Base-by-base conservation (phyloP, 2,888 invertebrate genomes). In the Pycnomerus fuliginosus region DNA sequence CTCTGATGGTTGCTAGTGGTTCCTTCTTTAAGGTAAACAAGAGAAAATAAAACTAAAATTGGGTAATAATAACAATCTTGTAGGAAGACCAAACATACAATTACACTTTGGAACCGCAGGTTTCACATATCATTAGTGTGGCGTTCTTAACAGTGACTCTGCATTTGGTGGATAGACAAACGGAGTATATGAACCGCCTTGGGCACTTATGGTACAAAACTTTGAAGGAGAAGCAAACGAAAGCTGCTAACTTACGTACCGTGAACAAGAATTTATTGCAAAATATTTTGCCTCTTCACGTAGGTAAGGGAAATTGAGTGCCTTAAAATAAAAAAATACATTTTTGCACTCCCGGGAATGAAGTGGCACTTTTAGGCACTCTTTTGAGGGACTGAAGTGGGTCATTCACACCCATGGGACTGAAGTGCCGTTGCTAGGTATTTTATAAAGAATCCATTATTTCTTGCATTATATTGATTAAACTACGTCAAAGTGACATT, bases 261-360 rank as follows among this genome's bases (percentile, higher is more conserved):
- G 87, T 94, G 0, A 96, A 95, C 70, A 90, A 87, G 61, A 83
- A 92, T 71, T 76, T 97, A 22, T 77, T 97, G 23, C 85, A 90
- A 62, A 97, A 97, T 68, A 96, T 97, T 62, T 75, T 97, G 23
- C 97, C 97, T 0, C 82, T 84, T 12, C 94, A 95, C 71, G 96
- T 97, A 52, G 94, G 90, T 90, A 69, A 65, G 80, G 20, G 8
- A n/a, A n/a, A n/a, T n/a, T n/a, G n/a, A n/a, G n/a, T n/a, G n/a
- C n/a, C n/a, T n/a, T n/a, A n/a, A n/a, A n/a, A n/a, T n/a, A n/a
- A n/a, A n/a, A n/a, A n/a, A n/a, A n/a, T n/a, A n/a, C n/a, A n/a
- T n/a, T n/a, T n/a, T n/a, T n/a, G n/a, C n/a, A n/a, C n/a, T n/a
- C n/a, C n/a, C n/a, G n/a, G n/a, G n/a, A n/a, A n/a, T n/a, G n/a